These are phyloP conservation scores for Diuraphis noxia DNA, from an alignment of 1,140 invertebrate species.

Conservation along the genomic window DNA sequence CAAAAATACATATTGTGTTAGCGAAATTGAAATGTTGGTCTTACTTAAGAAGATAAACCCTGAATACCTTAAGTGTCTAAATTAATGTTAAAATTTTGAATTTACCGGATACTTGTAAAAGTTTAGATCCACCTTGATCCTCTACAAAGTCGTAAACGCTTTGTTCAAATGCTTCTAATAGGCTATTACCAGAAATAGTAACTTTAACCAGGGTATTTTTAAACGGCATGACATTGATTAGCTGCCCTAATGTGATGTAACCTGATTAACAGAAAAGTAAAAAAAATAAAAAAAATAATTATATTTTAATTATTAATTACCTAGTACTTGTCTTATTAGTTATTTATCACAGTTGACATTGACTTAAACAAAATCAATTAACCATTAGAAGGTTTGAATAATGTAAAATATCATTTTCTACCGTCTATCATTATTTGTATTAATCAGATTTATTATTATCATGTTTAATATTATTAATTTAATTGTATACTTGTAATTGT, in stretches of 20 bases:
- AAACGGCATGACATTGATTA: slow-evolving; percentile 67
- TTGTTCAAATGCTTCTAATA: slow-evolving; percentile 55
- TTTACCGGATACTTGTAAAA: slow-evolving; percentile 53
- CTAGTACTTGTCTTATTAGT: background rate
- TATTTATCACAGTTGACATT: background rate
- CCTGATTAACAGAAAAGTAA: slow-evolving; percentile 58
- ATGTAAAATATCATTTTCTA: background rate
- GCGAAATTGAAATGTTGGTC: background rate
- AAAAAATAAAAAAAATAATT: too few relatives aligned
- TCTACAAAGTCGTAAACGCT: slow-evolving; percentile 54
- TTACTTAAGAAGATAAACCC: background rate
- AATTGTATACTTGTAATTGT: too few relatives aligned
- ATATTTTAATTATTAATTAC: too few relatives aligned
- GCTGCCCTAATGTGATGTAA: slow-evolving; percentile 64
- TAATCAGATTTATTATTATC: too few relatives aligned
- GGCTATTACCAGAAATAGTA: slow-evolving; percentile 61
- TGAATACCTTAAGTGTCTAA: background rate
- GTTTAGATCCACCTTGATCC: background rate
- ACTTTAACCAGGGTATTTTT: slow-evolving; percentile 63
- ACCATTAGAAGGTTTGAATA: background rate
- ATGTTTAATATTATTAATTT: too few relatives aligned
- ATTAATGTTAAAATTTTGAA: background rate
- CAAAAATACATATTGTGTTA: background rate
- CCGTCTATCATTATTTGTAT: too few relatives aligned
- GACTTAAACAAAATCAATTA: background rate